phyloP scores from a whole-genome alignment of 2,113 vertebrate genomes.

The Chionis minor region DNA sequence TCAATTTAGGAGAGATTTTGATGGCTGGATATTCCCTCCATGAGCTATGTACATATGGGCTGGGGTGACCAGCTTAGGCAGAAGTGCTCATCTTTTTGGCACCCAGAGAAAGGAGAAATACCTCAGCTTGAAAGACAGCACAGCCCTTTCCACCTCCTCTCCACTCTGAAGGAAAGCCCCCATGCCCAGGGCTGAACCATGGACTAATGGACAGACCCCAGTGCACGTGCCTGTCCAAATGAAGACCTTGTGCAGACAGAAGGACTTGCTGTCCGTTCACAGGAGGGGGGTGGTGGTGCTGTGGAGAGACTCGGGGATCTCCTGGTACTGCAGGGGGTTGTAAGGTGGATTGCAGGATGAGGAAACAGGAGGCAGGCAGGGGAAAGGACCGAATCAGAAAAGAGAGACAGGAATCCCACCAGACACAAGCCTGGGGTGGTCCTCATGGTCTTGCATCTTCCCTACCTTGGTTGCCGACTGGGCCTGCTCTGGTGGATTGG shows the following conservation, averaged over 20 bases:
- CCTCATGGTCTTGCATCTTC: neutral
- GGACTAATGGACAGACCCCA: too few species aligned
- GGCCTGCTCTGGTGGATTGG: neutral
- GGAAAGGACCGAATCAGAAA: neutral
- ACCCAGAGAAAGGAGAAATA: neutral
- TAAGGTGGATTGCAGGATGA: neutral
- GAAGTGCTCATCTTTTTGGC: neutral
- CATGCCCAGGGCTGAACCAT: neutral
- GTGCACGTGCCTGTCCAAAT: neutral
- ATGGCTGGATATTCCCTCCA: neutral
- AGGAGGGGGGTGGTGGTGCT: neutral
- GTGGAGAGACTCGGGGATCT: neutral
- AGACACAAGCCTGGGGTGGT: neutral
- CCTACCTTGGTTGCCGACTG: fast-evolving
- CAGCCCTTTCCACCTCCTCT: neutral
- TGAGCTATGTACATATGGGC: neutral
- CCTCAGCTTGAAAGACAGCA: neutral
- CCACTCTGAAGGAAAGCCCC: neutral
- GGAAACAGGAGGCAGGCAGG: neutral
- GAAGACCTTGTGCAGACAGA: neutral
- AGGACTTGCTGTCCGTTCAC: neutral
- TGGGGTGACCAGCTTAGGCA: neutral
- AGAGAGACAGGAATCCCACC: neutral
- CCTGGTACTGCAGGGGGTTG: neutral
- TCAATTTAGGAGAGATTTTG: neutral